Base-by-base conservation (phyloP, 2,888 invertebrate genomes). In the Diaphora mendica region DNA sequence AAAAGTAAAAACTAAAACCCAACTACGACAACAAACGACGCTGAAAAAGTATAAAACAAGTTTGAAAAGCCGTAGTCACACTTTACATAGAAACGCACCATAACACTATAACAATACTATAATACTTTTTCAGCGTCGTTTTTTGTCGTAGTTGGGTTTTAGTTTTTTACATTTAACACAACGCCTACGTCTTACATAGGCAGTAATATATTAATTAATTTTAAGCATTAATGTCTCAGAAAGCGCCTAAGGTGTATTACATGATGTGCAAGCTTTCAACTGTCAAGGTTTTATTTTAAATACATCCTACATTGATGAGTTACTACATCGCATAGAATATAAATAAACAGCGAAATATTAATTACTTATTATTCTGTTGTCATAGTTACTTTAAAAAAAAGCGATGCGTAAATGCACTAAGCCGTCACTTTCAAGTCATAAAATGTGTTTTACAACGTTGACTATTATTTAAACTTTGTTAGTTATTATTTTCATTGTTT, bases 261-360 rank as follows among this genome's bases (percentile, higher is more conserved):
- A 64, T 42, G 74, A 75, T 73, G 55, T 77, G 76, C 78, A 79
- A 78, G 81, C 80, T 48, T 64, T 44, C 68, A 70, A 62, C 64
- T 70, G 79, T 80, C 80, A 79, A 78, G 77, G 79, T 78, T 80
- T 72, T 69, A 48, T 74, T 80, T 74, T 70, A 77, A 75, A 78
- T 65, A 68, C 70, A 59, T 64, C 82, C 79, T 80, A 81, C 82
- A 64, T 48, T 68, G 75, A 77, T 82, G 65, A 77, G 73, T 80
- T 77, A 81, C 77, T 74, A 69, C 70, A 71, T 64, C 69, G 66
- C 72, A 65, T 59, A 59, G 33, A 77, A 76, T 67, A 42, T 74
- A 69, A 74, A 73, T 70, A 68, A 48, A 74, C 76, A 68, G 35
- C 26, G 30, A 35, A 55, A 55, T 51, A n/a, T n/a, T 55, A 13